Percentiles rank a stretch among this genome's conserved stretches.
These are phyloP conservation scores for Myiopsitta monachus DNA, from an alignment of 2,113 vertebrate genomes.

Conservation along the genomic window DNA sequence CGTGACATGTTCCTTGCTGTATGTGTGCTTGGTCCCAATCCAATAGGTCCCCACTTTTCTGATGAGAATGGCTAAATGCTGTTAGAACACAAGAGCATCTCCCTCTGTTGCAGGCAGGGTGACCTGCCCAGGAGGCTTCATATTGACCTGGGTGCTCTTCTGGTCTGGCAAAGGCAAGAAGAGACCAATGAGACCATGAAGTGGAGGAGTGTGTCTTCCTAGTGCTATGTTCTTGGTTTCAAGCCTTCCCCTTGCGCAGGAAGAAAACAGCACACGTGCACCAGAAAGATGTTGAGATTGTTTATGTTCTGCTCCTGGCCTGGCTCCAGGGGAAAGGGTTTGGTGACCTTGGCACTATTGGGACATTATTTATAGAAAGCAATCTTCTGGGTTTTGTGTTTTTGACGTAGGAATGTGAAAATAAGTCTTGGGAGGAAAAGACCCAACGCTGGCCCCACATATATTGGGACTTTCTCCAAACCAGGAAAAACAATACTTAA, in stretches of 20 bases:
- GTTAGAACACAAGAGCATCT: neutral
- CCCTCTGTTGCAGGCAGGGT: neutral
- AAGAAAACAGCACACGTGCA: neutral
- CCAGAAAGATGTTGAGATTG: neutral
- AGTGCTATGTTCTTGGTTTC: neutral
- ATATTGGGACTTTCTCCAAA: neutral
- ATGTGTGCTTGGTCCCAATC: neutral
- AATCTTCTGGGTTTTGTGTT: constrained; percentile 37
- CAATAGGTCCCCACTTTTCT: neutral
- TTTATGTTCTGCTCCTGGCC: constrained; percentile 28
- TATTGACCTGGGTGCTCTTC: neutral
- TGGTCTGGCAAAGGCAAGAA: neutral
- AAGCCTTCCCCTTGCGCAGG: neutral
- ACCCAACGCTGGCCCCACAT: neutral
- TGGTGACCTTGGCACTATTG: constrained; percentile 6
- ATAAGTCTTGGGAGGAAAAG: neutral
- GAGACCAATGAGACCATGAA: neutral
- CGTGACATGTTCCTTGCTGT: rapidly evolving
- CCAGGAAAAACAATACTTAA: neutral
- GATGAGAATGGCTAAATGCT: neutral
- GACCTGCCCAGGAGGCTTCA: neutral
- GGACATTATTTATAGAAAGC: constrained; percentile 37
- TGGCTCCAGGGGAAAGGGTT: neutral
- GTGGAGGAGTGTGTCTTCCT: neutral
- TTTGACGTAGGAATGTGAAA: constrained; percentile 14